Percentiles rank a stretch among this genome's conserved stretches.
Evolutionary conservation across 2,888 invertebrate species (phyloP).

Genomic region (Caenorhabditis becei): DNA sequence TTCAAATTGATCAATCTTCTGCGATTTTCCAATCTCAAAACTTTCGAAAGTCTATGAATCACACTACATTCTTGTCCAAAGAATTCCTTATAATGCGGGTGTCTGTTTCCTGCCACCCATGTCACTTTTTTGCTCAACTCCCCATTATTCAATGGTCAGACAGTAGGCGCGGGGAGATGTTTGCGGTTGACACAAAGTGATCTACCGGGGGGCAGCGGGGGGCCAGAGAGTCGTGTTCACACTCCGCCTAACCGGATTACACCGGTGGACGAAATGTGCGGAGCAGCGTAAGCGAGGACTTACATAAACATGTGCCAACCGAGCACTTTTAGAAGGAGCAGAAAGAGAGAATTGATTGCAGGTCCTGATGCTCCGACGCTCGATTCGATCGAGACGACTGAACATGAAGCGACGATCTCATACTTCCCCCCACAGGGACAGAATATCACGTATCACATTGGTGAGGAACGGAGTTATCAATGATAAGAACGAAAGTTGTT

Average conservation of each 20-base stretch:
- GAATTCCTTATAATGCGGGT: no score
- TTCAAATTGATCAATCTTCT: no score
- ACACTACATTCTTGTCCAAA: no score
- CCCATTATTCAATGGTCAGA: slow-evolving; percentile 21
- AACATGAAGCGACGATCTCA: slow-evolving; percentile 75
- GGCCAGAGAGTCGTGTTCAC: slow-evolving; percentile 48
- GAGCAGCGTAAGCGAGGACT: slow-evolving; percentile 23
- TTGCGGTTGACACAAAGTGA: slow-evolving; percentile 56
- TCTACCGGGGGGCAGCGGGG: slow-evolving; percentile 32
- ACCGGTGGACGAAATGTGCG: slow-evolving; percentile 28
- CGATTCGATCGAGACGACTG: slow-evolving; percentile 74
- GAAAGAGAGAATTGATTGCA: slow-evolving; percentile 45
- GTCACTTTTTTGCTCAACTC: slow-evolving; percentile 28
- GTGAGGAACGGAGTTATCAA: slow-evolving; percentile 5
- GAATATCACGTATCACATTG: slow-evolving; percentile 66
- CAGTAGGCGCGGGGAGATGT: slow-evolving; percentile 33
- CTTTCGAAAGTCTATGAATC: neutral
- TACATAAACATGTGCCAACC: slow-evolving; percentile 34
- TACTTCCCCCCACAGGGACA: slow-evolving; percentile 75
- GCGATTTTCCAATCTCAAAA: no score
- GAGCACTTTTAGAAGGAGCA: slow-evolving; percentile 11
- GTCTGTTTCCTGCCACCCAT: neutral
- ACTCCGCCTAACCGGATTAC: slow-evolving; percentile 60
- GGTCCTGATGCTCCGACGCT: slow-evolving; percentile 76
- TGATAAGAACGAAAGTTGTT: neutral